phyloP scores from a whole-genome alignment of 2,797 vertebrate genomes.

The Paratrypauchen microcephalus region DNA sequence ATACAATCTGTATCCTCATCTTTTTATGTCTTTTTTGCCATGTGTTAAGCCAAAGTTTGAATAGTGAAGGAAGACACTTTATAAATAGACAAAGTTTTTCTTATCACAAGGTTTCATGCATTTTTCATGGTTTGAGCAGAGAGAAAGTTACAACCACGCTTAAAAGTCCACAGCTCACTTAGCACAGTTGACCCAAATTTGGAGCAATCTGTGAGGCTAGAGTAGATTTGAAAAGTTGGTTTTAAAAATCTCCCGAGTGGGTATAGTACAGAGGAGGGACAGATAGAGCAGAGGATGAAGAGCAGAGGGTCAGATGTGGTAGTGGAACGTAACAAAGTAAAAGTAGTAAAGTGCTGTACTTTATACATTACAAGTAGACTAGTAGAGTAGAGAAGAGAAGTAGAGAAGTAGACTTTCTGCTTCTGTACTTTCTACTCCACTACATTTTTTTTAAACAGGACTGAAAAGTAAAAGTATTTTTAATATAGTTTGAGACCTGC shows the following conservation, averaged over 20 bases:
- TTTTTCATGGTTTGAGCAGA: background rate
- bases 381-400: no score
- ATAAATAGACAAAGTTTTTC: background rate
- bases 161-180: background rate
- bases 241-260: background rate
- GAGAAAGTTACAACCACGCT: background rate
- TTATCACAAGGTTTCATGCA: background rate
- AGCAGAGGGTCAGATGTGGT: no score
- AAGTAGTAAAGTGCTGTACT: no score
- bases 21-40: background rate
- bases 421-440: no score
- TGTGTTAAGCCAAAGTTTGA: background rate
- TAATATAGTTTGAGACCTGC: no score
- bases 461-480: no score
- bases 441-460: no score
- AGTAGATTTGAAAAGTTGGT: background rate
- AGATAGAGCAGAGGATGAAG: background rate
- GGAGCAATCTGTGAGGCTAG: background rate
- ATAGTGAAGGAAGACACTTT: slow-evolving; percentile 6
- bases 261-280: no score
- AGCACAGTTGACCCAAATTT: background rate
- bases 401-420: no score
- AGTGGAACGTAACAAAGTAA: no score
- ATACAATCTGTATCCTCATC: slow-evolving; percentile 10
- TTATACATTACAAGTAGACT: no score